Conservation (phyloP, 2,113 vertebrate genomes). For the Psilopsiagon aymara region DNA sequence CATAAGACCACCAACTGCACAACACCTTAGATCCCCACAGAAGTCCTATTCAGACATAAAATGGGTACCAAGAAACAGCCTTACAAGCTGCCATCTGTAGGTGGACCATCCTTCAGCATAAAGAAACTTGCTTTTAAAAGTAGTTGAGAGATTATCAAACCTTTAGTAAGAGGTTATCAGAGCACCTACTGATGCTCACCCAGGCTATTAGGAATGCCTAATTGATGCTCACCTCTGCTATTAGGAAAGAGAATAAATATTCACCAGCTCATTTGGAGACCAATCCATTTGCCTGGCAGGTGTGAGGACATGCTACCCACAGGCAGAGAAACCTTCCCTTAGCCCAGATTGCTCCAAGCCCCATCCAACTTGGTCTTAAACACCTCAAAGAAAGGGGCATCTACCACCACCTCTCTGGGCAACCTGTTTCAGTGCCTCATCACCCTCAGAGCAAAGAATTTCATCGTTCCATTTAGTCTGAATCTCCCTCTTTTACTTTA, state of each 20-base stretch:
- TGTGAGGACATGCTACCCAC: neutral
- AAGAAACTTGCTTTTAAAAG: neutral
- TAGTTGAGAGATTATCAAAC: rapidly evolving
- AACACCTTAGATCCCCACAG: neutral
- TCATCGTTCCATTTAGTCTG: neutral
- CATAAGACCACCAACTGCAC: neutral
- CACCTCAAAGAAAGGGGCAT: neutral
- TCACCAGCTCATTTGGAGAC: neutral
- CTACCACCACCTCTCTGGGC: neutral
- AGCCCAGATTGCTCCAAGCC: neutral
- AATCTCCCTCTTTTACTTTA: neutral
- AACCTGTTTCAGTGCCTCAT: neutral
- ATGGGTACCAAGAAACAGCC: neutral
- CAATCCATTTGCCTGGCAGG: neutral
- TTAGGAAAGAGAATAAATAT: neutral
- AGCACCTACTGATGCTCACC: neutral
- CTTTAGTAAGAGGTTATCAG: neutral
- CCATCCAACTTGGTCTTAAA: neutral
- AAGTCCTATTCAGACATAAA: neutral
- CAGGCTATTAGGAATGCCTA: neutral
- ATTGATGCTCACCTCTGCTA: neutral
- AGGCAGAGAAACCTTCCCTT: neutral
- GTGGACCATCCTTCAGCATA: neutral
- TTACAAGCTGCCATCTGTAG: neutral
- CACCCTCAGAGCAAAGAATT: rapidly evolving